These are phyloP conservation scores for Standfussiana lucernea DNA, from an alignment of 2,888 invertebrate species.

Conservation along the genomic window DNA sequence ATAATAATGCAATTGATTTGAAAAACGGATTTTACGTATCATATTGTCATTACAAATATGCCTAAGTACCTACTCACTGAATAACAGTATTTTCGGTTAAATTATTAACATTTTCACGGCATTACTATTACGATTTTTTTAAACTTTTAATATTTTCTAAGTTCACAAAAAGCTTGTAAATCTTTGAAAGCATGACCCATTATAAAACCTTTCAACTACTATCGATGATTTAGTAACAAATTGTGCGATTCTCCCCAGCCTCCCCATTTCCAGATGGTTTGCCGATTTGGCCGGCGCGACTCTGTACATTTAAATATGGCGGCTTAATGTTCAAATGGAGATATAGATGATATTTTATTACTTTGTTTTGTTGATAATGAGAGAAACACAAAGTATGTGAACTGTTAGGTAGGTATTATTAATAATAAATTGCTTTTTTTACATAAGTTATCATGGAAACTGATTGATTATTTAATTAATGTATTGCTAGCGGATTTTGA, in stretches of 20 bases:
- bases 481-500: conserved; percentile 20
- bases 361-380: conserved; percentile 54
- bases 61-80: background rate
- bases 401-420: background rate
- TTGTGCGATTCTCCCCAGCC: conserved; percentile 72
- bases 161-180: conserved; percentile 8
- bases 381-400: conserved; percentile 31
- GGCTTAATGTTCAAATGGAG: conserved; percentile 69
- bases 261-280: conserved; percentile 84
- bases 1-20: conserved; percentile 52
- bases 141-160: background rate
- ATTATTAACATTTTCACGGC: background rate
- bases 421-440: background rate
- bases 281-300: conserved; percentile 70
- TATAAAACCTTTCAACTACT: conserved; percentile 60
- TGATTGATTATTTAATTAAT: conserved; percentile 17
- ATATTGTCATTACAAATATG: background rate
- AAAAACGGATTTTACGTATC: conserved; percentile 13
- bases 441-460: conserved; percentile 2
- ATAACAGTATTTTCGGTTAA: background rate
- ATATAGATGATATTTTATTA: conserved; percentile 57
- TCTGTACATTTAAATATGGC: conserved; percentile 81
- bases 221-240: conserved; percentile 80
- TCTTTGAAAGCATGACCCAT: conserved; percentile 32
- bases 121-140: background rate